Evolutionary conservation across 2,888 invertebrate species (phyloP), one percentile per base, ranked within the genome.

Genomic region (Torymus aiolomorphi): DNA sequence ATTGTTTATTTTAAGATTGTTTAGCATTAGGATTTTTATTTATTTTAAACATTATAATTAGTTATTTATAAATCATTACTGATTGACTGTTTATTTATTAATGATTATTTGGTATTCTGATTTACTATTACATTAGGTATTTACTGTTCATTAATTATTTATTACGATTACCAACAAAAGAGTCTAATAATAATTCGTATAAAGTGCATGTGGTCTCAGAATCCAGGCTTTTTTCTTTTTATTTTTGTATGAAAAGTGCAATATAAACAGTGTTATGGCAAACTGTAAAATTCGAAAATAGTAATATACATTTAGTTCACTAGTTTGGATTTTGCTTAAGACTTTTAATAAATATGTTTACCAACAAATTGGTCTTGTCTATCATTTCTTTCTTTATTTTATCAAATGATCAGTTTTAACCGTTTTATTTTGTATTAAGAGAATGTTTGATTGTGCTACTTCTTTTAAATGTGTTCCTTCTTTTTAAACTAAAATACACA

Each of bases 291-390:
- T 67, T 74, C 73, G 42, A 74, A 20, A 74, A 31, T 24, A 57
- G 51, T 20, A 63, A 59, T n/a, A 59, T n/a, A 73, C 62, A 73
- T 63, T 74, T 51, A 5, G 51, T 75, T 67, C 16, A 57, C 67
- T 67, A 61, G 20, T 61, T 67, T 14, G 31, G 59, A 75, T 69
- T 69, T 61, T 12, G 69, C 69, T 76, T 76, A 69, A 76, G 62
- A 54, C 67, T 69, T 76, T 76, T 69, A 76, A 76, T 76, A 76
- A 76, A 76, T 76, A 76, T 69, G 69, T 76, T 76, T 76, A 76
- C 42, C 69, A 76, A 76, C 54, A 76, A 76, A 75, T 75, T 69
- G 52, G 62, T 42, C 61, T 18, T 76, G 51, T 76, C 42, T 75
- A 10, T 51, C 49, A 59, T 69, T 54, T 62, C 61, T 42, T 65